These are phyloP conservation scores for Perdita meconis DNA, from an alignment of 2,888 invertebrate genomes.

Conservation along the genomic window DNA sequence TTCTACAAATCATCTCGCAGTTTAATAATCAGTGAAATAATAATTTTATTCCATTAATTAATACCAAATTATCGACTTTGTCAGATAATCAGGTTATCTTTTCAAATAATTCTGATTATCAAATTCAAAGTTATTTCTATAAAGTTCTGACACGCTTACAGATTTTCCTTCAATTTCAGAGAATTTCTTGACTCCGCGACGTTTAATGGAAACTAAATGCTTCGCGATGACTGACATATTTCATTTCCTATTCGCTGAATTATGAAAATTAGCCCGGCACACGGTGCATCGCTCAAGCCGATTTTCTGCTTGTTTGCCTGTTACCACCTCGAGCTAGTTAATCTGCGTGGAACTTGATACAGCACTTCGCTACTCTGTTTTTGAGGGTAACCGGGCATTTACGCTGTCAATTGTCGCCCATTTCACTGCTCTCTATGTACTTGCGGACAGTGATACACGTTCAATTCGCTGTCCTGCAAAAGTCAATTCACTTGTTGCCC, in stretches of 20 bases:
- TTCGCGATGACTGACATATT: conserved; percentile 6
- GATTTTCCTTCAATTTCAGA: conserved; percentile 15
- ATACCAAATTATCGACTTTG: too few species aligned
- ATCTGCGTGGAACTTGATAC: conserved; percentile 12
- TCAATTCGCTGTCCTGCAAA: too few species aligned
- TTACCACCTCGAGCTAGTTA: conserved; percentile 21
- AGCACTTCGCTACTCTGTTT: neutral
- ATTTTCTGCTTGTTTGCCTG: conserved; percentile 38
- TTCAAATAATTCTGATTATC: too few species aligned
- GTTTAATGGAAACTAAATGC: conserved; percentile 1
- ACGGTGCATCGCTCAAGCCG: conserved; percentile 9
- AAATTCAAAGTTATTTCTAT: too few species aligned
- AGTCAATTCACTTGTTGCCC: too few species aligned
- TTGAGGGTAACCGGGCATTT: neutral
- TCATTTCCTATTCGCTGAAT: conserved; percentile 24
- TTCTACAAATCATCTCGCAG: too few species aligned
- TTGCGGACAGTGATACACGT: neutral
- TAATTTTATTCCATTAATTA: too few species aligned
- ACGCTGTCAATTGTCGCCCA: neutral
- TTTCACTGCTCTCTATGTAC: neutral
- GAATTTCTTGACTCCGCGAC: neutral
- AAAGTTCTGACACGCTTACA: too few species aligned
- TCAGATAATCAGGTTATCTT: too few species aligned
- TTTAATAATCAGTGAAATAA: too few species aligned
- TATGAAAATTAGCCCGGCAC: conserved; percentile 35